These are phyloP conservation scores for Bimastos eiseni DNA, from an alignment of 2,888 invertebrate genomes.

Conservation along the genomic window DNA sequence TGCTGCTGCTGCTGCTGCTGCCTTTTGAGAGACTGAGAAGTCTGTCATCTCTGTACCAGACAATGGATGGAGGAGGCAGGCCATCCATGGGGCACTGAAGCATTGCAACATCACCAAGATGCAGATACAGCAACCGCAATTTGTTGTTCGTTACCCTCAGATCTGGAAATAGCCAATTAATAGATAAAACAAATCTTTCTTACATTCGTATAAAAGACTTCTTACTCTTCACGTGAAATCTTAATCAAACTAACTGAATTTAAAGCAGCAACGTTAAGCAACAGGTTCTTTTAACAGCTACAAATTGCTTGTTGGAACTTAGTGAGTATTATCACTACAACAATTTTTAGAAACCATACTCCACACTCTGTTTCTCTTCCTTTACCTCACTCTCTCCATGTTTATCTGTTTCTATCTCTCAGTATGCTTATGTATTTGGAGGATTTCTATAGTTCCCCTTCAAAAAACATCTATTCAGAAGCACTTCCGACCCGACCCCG, in stretches of 20 bases:
- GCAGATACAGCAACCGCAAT: not conserved
- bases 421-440: too few species aligned
- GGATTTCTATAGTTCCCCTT: too few species aligned
- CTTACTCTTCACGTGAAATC: not conserved
- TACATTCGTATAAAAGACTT: not conserved
- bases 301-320: not conserved
- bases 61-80: conserved; percentile 59
- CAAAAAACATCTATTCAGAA: too few species aligned
- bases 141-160: not conserved
- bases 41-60: conserved; percentile 57
- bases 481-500: too few species aligned
- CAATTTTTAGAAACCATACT: too few species aligned
- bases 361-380: not conserved
- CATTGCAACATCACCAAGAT: conserved; percentile 51
- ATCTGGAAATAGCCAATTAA: not conserved
- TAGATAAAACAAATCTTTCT: not conserved
- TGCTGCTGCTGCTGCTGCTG: conserved; percentile 13
- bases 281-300: not conserved
- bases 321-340: too few species aligned
- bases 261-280: not conserved
- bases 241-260: not conserved
- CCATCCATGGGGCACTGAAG: conserved; percentile 60
- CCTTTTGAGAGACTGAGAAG: conserved; percentile 43
- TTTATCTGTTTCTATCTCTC: too few species aligned
- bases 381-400: too few species aligned